These are phyloP conservation scores for Campoletis sonorensis DNA, from an alignment of 1,140 invertebrate species.

Conservation along the genomic window DNA sequence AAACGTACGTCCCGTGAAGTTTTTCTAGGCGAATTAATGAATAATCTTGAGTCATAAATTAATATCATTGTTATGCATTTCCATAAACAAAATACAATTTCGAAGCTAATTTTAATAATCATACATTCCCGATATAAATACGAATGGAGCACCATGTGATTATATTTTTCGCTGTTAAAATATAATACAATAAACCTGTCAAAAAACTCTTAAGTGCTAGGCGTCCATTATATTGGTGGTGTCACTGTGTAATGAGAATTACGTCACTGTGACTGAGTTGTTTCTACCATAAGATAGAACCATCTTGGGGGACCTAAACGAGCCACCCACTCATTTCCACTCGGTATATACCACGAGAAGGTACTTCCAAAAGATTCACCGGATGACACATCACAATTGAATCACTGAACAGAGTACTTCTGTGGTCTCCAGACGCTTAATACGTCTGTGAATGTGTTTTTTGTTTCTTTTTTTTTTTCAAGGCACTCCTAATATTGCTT, in stretches of 20 bases:
- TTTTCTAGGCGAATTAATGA: no score
- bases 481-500: neutral
- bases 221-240: constrained; percentile 27
- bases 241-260: constrained; percentile 25
- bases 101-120: no score
- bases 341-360: neutral
- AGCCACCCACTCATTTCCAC: constrained; percentile 16
- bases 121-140: no score
- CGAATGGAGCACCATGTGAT: neutral
- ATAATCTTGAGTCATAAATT: no score
- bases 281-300: constrained; percentile 15
- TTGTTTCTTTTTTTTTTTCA: neutral
- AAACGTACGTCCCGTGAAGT: no score
- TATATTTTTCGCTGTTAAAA: neutral
- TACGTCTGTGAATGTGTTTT: neutral
- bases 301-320: constrained; percentile 36
- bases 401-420: neutral
- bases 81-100: no score
- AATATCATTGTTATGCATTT: no score
- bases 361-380: constrained; percentile 17
- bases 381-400: constrained; percentile 9
- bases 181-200: neutral
- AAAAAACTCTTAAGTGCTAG: neutral
- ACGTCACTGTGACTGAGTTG: neutral
- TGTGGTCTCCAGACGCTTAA: neutral